Base-by-base conservation (phyloP, 2,797 vertebrate species). In the Atherinosoma microstoma region DNA sequence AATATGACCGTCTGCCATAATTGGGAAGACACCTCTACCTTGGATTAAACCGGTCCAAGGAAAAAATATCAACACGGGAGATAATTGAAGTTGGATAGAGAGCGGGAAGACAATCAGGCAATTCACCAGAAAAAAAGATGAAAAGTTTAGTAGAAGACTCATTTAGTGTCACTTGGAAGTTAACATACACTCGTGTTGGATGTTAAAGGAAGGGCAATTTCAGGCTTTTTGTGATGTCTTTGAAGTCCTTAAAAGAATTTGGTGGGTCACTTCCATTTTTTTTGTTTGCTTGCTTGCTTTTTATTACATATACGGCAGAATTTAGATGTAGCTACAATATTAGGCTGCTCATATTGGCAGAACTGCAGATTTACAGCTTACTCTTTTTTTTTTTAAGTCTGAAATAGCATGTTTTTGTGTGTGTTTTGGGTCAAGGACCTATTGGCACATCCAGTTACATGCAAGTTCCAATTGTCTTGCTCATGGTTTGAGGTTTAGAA, bases 1-100 rank as follows among this genome's bases (percentile, higher is more conserved):
- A 85, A 89, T 76, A 0, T 85, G 87, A 92, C 88, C 51, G 76
- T 84, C 70, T 47, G 73, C 67, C 59, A 67, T 91, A 89, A 90
- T 86, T 89, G 89, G 78, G 78, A 65, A 61, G 72, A 81, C 78
- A 73, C 72, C 67, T 73, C 76, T 67, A 61, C 67, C 64, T 65
- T 6, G 70, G 65, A 85, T 88, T 64, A 80, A 18, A 40, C 20
- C 11, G 75, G 12, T 16, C 11, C 40, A 12, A 2, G 29, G 16
- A 10, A n/a, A 70, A 65, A 51, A 8, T 12, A 77, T 51, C 77
- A 65, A 67, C 51, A 58, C 40, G 30, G 0, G 58, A 64, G 67
- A 83, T 83, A 79, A 86, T 78, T 80, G 64, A 68, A 78, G 61
- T 61, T 27, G 45, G 79, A 82, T 42, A 29, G 61, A 71, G 63